Base-by-base conservation (phyloP, 2,113 vertebrate species). In the Tapirus terrestris region DNA sequence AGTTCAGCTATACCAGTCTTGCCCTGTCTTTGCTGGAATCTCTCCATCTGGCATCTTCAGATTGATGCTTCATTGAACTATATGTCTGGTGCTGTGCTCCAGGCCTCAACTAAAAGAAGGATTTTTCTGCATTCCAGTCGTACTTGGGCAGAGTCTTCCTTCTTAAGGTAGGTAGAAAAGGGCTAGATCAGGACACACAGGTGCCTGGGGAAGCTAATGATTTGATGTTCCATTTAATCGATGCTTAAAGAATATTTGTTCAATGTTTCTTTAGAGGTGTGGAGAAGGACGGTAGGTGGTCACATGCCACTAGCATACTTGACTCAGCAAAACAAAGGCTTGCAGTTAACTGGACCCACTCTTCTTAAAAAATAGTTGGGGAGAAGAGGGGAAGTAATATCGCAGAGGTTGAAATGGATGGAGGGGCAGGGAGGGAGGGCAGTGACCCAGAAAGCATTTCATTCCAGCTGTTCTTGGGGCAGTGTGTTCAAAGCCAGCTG, bases 181-280 rank as follows among this genome's bases (percentile, higher is more conserved):
- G 60, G 25, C n/a, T 18, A 72, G 67, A 81, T 89, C 68, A 60
- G 27, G 56, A 77, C 18, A 60, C 65, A 36, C 10, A 63, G 36
- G 33, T 81, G 25, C 10, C 16, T 1, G 10, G 27, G 36, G 12
- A 91, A 58, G 43, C 31, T 96, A 76, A 60, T 23, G 36, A 92
- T 67, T 70, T 77, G 91, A 96, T 77, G 61, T 4, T 81, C 20
- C 88, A 89, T 70, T 93, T 92, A 91, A 76, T 87, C 33, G 53
- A 53, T 95, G 61, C 21, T 65, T 81, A 89, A 92, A 86, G 29
- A 72, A 51, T 91, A 88, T 86, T 70, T 93, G 77, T 56, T 67
- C n/a, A 63, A 0, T 80, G 39, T 75, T 88, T 89, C 84, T 68
- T 96, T 93, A 94, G n/a, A 79, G 45, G 17, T 83, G 73, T 91